Evolutionary conservation across 2,888 invertebrate genomes (phyloP), one percentile per base, ranked within the genome.

Genomic region (Drosophila peninsularis): DNA sequence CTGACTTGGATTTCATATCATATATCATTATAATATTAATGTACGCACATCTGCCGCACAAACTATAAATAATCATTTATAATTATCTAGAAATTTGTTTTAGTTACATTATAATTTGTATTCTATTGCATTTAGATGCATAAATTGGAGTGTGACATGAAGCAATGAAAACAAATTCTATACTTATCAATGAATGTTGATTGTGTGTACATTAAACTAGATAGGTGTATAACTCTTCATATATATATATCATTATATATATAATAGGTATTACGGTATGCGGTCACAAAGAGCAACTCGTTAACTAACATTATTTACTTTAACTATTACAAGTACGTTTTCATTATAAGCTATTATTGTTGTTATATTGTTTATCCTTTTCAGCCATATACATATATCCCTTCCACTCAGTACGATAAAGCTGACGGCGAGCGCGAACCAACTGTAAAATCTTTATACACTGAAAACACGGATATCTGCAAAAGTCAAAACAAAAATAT

Each of bases 371-470:
- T 82, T 77, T 82, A 52, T 52, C 52, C 52, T 37, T 52, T 52
- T 37, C 47, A 32, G 45, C 50, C 21, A 34, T 27, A 49, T 53
- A 32, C 52, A 62, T 49, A 60, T 69, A 45, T 60, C 37, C 32
- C 21, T 45, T 37, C 21, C 54, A 42, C 49, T 93, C 91, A 94
- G 91, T 94, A 94, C 72, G 94, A 94, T 90, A 95, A 93, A 90
- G 96, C 95, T 77, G 96, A 96, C 80, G 95, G 94, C 88, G 95
- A 95, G 92, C 95, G 95, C 88, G 96, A 96, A 83, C 96, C 96
- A 86, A 96, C 96, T 72, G 96, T 97, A 93, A 97, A 97, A 94
- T 98, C 98, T 94, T 97, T 97, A 93, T 97, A 98, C 92, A 97
- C 97, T 62, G 97, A 97, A 93, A 98, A 98, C 69, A 98, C 97